Percentiles rank a stretch among this genome's conserved stretches.
Conservation (phyloP, 2,113 vertebrate species). For the Excalfactoria chinensis region DNA sequence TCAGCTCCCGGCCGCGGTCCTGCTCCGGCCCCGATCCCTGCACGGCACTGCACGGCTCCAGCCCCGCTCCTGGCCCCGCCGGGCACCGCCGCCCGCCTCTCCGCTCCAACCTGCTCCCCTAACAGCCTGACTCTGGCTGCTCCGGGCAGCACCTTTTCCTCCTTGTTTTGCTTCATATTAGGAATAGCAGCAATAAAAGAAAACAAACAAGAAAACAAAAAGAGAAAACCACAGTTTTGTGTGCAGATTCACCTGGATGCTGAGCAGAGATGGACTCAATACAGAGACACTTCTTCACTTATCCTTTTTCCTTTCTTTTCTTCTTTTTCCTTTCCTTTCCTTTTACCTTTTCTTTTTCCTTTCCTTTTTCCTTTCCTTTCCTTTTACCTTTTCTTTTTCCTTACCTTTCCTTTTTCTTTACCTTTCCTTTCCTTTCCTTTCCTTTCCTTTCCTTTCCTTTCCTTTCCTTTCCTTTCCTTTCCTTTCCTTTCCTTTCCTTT, state of each 20-base stretch:
- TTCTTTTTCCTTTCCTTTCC: too few relatives aligned
- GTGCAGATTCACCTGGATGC: not conserved
- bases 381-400: too few relatives aligned
- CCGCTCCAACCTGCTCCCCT: not conserved
- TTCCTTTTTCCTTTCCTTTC: too few relatives aligned
- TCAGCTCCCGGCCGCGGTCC: accelerated
- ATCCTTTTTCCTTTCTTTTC: too few relatives aligned
- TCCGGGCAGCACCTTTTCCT: not conserved
- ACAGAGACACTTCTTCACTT: not conserved
- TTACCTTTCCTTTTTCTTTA: not conserved
- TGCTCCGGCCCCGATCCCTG: not conserved
- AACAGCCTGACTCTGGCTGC: not conserved
- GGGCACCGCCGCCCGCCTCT: not conserved
- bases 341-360: too few relatives aligned
- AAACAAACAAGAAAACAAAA: too few relatives aligned
- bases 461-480: too few relatives aligned
- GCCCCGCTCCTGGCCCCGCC: not conserved
- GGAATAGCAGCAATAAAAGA: not conserved
- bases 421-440: not conserved
- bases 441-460: not conserved
- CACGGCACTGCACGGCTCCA: not conserved
- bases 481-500: not conserved
- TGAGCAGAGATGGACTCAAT: not conserved
- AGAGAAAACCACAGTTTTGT: not conserved
- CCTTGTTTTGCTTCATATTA: not conserved